Evolutionary conservation across 2,797 vertebrate species (phyloP), one percentile per base, ranked within the genome.

Genomic region (Megaceryle alcyon): DNA sequence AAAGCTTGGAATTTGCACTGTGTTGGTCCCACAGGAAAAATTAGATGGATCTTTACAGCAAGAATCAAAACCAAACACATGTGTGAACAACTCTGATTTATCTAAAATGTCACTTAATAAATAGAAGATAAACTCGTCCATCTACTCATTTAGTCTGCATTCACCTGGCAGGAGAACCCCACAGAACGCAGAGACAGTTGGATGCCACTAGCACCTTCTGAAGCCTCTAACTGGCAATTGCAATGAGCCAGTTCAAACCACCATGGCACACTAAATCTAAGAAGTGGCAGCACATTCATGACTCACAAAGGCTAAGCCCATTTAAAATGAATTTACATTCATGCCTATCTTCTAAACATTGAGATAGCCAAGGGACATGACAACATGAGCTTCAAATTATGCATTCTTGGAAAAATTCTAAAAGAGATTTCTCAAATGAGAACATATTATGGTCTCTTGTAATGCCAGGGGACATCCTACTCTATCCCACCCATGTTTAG

Each of bases 151-250:
- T 29, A 54, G 69, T 26, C 76, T 41, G 44, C 17, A 35, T 44
- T 64, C 25, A 87, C 28, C 23, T 14, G 18, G 19, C 43, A 77
- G 61, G 53, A 80, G 82, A 83, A 41, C 31, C n/a, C 37, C 1
- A 0, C 4, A 31, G 51, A 0, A 0, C n/a, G 41, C 41, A 39
- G 68, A 56, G 53, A 23, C 8, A 84, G 75, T 14, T 0, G 1
- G 56, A 80, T 35, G 54, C 19, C 1, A 0, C 56, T 25, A 75
- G 44, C 82, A 93, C 82, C 82, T 66, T 41, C 72, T 75, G 64
- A 28, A 88, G 70, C 46, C 35, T 77, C 54, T 13, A 48, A 63
- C 13, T 37, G 48, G 35, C 23, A 28, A 23, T 54, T 71, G 31
- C 29, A 29, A 56, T 15, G 63, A 82, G 54, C 29, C 28, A 48